Percentiles rank a stretch among this genome's conserved stretches.
Evolutionary conservation across 2,797 vertebrate species (phyloP).

Genomic region (Aldrovandia affinis): DNA sequence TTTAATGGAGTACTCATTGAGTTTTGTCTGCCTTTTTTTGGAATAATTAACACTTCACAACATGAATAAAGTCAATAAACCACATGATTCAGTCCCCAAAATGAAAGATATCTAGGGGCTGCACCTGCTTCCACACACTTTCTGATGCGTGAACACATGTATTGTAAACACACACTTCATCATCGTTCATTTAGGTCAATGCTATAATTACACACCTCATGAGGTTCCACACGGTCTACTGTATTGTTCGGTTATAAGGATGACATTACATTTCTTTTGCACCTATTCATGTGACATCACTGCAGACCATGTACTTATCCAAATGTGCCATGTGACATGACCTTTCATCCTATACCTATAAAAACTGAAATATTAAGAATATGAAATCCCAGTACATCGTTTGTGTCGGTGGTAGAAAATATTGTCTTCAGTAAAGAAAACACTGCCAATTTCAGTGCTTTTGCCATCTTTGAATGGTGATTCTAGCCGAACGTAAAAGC

Average conservation of each 20-base stretch:
- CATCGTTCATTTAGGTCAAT: not conserved
- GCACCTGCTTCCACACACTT: not conserved
- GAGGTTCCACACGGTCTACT: not conserved
- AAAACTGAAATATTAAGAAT: not conserved
- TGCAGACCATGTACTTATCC: not conserved
- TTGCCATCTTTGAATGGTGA: not conserved
- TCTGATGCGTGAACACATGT: not conserved
- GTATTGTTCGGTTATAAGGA: not conserved
- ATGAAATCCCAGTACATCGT: not conserved
- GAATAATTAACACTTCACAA: not conserved
- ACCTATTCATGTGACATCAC: not conserved
- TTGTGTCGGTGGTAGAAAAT: not conserved
- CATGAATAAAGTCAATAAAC: not conserved
- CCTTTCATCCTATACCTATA: not conserved
- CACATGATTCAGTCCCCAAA: not conserved
- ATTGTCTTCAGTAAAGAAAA: not conserved
- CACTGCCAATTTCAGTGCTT: not conserved
- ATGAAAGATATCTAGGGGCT: not conserved
- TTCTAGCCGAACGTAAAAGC: not conserved
- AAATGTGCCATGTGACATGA: not conserved
- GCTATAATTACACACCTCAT: slow-evolving; percentile 3
- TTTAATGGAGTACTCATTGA: not conserved
- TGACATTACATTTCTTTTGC: not conserved
- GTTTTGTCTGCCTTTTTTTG: not conserved
- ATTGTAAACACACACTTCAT: not conserved